Base-by-base conservation (phyloP, 2,888 invertebrate genomes). In the Hemaris fuciformis region DNA sequence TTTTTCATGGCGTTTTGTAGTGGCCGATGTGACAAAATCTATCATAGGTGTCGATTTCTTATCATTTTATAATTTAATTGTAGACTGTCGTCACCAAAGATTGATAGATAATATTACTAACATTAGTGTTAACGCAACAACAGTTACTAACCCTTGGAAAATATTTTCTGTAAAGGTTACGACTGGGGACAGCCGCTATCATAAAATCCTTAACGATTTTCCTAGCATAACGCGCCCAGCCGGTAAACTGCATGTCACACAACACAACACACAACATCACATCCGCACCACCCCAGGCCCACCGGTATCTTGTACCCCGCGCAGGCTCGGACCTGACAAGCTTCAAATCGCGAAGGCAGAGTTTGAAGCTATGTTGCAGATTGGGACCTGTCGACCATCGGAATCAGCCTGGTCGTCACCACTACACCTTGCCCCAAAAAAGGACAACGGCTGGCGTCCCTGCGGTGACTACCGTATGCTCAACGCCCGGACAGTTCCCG, bases 261-360 rank as follows among this genome's bases (percentile, higher is more conserved):
- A 45, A 20, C 64, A 62, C 62, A 38, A 45, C 18, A 66, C 66
- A n/a, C 60, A 61, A 34, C 34, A 34, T 13, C 34, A 34, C 4
- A 34, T 34, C 7, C 34, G 48, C 6, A 66, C 67, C 7, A 68
- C 66, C 20, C 62, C 62, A n/a, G 66, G 66, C 13, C 64, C 66
- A 6, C 64, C 66, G 15, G 45, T 66, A 2, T 61, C 41, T n/a
- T 63, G 58, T 34, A 25, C 20, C 3, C 65, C 65, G 1, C 34
- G 34, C 13, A n/a, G n/a, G n/a, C n/a, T n/a, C n/a, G n/a, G n/a
- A n/a, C n/a, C n/a, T n/a, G n/a, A n/a, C n/a, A n/a, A n/a, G n/a
- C n/a, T n/a, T n/a, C n/a, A n/a, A n/a, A n/a, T n/a, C n/a, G n/a
- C n/a, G n/a, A n/a, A n/a, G n/a, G n/a, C n/a, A n/a, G n/a, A n/a